Evolutionary conservation across 2,113 vertebrate species (phyloP), one percentile per base, ranked within the genome.

Genomic region (Corydoras sp.): DNA sequence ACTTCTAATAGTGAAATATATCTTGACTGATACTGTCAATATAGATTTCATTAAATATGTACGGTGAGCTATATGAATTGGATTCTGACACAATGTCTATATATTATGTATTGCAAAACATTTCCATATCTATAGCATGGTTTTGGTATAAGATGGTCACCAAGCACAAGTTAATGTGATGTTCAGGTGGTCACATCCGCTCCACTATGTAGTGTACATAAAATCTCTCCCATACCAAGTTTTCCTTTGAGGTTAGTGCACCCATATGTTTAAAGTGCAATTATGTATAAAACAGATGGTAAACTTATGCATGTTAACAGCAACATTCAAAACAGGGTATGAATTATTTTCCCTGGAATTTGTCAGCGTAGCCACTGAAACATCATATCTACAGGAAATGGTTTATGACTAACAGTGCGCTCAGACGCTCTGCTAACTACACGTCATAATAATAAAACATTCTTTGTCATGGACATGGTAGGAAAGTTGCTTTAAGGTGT

Each of bases 321-420:
- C 31, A 49, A 62, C 18, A 65, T 29, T 73, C 48, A 69, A 73
- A 64, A 70, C 68, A 68, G 53, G 11, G 30, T 71, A 65, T 75
- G 61, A 68, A 62, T 71, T 53, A 62, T 66, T 75, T 51, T 54
- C 53, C 55, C 59, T 71, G 65, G 69, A 61, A 58, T 61, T 35
- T 63, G 50, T 67, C 43, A 30, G 62, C 49, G 50, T 65, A 35
- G 54, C 50, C 50, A 10, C 66, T 68, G 53, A 54, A 10, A 53
- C 51, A 12, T 53, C 13, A 30, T 69, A 60, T 62, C 58, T 55
- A 24, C 48, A 70, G 67, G 76, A 77, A 77, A 61, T 74, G 76
- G 67, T 55, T 48, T 62, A 66, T 77, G 71, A 74, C 66, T 77
- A 74, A 77, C 48, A 51, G 56, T 65, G 43, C 56, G 62, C 56